Base-by-base conservation (phyloP, 2,888 invertebrate species). In the Mayetiola destructor region DNA sequence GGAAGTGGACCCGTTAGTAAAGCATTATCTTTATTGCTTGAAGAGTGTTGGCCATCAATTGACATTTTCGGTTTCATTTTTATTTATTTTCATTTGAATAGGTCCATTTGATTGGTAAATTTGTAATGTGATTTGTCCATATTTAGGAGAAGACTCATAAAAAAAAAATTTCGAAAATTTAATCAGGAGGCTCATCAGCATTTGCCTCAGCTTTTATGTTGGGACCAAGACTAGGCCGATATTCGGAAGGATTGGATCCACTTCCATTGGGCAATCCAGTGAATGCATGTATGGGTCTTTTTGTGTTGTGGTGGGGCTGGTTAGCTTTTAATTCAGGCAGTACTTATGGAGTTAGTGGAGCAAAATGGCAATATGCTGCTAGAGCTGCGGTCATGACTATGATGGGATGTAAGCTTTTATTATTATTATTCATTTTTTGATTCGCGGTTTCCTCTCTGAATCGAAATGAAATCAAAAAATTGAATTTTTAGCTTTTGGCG, bases 251-350 rank as follows among this genome's bases (percentile, higher is more conserved):
- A 1, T 77, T 76, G 8, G 82, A 77, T 1, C 82, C 88, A 0
- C 69, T 89, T 48, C 89, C 90, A 0, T 75, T 92, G 61, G 91
- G 92, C 0, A 85, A 82, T 67, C 92, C 92, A 0, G 92, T 92
- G 5, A 92, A 92, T 67, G 90, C 90, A 0, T 85, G 89, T 29
- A 84, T 92, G 82, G 93, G 92, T 0, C 79, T 92, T 12, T 93
- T 93, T 67, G 91, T 93, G 37, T 74, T 93, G 1, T 93, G 93
- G 93, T 94, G 94, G 94, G 94, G 94, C 0, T 94, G 94, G 94
- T 74, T 95, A 57, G 93, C 92, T 0, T 94, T 94, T 68, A 93
- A 93, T 72, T 92, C 93, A 56, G 94, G 94, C 14, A 90, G 89
- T 63, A 87, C 87, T 55, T 87, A 87, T 65, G 87, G 87, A 58